Evolutionary conservation across 2,113 vertebrate species (phyloP).

Genomic region (Podarcis cretensis): DNA sequence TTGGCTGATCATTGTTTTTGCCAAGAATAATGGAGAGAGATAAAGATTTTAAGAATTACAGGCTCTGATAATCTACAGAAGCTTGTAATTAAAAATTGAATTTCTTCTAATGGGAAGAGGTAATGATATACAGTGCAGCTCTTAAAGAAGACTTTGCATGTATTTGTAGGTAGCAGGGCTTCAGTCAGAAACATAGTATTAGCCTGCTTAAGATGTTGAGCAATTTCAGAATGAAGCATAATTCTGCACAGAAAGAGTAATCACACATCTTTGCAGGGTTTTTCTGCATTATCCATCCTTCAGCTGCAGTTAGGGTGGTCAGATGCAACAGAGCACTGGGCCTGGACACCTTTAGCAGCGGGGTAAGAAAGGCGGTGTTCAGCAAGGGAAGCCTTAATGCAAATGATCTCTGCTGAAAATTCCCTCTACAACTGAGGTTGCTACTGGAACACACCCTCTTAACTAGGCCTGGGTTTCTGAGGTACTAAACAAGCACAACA

Average conservation of each 20-base stretch:
- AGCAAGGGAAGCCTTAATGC: no score
- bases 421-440: neutral
- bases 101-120: slow-evolving; percentile 20
- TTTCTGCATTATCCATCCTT: neutral
- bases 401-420: no score
- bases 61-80: neutral
- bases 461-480: neutral
- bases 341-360: no score
- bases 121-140: neutral
- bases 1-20: neutral
- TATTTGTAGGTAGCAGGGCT: slow-evolving; percentile 7
- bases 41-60: neutral
- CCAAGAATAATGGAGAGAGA: neutral
- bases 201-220: slow-evolving; percentile 11
- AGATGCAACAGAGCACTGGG: no score
- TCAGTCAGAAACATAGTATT: slow-evolving; percentile 4
- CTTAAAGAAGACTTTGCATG: slow-evolving; percentile 25
- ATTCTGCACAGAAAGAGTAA: neutral
- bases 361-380: no score
- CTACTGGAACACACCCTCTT: neutral
- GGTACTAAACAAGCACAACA: neutral
- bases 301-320: neutral
- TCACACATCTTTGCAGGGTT: neutral
- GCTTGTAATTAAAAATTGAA: slow-evolving; percentile 9
- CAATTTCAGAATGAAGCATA: slow-evolving; percentile 22